Base-by-base conservation (phyloP, 1,140 invertebrate genomes). In the Prorops nasuta region DNA sequence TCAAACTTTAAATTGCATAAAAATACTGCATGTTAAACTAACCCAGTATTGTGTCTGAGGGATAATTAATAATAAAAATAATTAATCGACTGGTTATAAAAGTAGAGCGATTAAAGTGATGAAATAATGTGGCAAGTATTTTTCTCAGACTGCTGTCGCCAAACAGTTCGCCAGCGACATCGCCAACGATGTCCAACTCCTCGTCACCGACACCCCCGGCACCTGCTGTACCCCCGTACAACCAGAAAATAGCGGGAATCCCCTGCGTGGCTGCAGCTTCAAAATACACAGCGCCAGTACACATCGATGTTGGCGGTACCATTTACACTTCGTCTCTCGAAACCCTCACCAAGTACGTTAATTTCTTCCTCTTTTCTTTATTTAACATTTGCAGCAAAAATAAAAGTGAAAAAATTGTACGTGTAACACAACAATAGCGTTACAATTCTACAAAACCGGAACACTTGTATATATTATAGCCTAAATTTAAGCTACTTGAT, bases 261-360 rank as follows among this genome's bases (percentile, higher is more conserved):
- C 94, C 95, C 0, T 92, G 90, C 57, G 92, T 96, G 7, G 95
- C 94, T 0, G 89, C 90, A 0, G 92, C 94, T 1, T 91, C 91
- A 15, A 84, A 91, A 31, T 94, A 91, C 71, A 95, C 93, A 12
- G 94, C 95, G 0, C 94, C 95, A 0, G 95, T 98, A 0, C 95
- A 98, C 72, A 97, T 98, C 59, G 95, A 98, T 69, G 94, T 98
- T 12, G 95, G 95, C 6, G 95, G 94, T 1, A 93, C 91, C 21
- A 97, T 97, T 57, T 98, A 97, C 76, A 98, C 95, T 0, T 96
- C 93, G 0, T 96, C 94, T 0, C 77, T 98, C 66, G 92, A 97
- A 77, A 98, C 94, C 1, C 83, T 98, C 1, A 98, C 94, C 54
- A 92, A 93, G 92, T 96, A 81, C 88, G 87, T 36, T 16, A 14